These are phyloP conservation scores for Harlomillsia oculata DNA, from an alignment of 1,140 invertebrate species.

Conservation along the genomic window DNA sequence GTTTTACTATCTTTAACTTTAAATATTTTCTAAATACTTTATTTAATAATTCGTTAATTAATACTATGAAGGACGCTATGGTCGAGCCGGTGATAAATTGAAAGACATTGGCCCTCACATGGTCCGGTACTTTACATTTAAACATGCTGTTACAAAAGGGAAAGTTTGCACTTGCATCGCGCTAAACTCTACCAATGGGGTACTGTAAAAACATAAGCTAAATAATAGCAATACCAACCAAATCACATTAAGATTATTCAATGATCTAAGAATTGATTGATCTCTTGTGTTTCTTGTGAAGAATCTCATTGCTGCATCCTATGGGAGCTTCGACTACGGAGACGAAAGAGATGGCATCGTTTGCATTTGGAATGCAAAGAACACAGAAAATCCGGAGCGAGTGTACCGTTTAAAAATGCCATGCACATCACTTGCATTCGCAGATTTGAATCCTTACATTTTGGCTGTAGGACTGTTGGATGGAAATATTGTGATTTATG, in stretches of 20 bases:
- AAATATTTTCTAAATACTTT: not conserved
- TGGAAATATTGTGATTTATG: slow-evolving; percentile 31
- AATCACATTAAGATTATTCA: not conserved
- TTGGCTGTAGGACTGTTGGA: slow-evolving; percentile 30
- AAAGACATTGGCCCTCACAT: slow-evolving; percentile 20
- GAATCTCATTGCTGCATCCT: slow-evolving; percentile 30
- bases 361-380: slow-evolving; percentile 33
- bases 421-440: slow-evolving; percentile 25
- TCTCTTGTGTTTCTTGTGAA: not conserved
- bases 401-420: slow-evolving; percentile 23
- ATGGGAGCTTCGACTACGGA: slow-evolving; percentile 14
- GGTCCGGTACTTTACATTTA: slow-evolving; percentile 24
- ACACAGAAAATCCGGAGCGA: slow-evolving; percentile 29
- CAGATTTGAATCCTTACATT: slow-evolving; percentile 26
- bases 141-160: slow-evolving; percentile 14
- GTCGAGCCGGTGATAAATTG: not conserved
- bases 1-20: not conserved
- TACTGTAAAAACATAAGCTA: not conserved
- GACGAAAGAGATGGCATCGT: slow-evolving; percentile 23
- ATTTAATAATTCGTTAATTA: not conserved
- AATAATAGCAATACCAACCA: not conserved
- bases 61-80: slow-evolving; percentile 1
- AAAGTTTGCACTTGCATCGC: slow-evolving; percentile 26
- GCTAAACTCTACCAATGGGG: slow-evolving; percentile 28
- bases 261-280: not conserved